phyloP scores from a whole-genome alignment of 2,113 vertebrate genomes.

The Cyanistes caeruleus region DNA sequence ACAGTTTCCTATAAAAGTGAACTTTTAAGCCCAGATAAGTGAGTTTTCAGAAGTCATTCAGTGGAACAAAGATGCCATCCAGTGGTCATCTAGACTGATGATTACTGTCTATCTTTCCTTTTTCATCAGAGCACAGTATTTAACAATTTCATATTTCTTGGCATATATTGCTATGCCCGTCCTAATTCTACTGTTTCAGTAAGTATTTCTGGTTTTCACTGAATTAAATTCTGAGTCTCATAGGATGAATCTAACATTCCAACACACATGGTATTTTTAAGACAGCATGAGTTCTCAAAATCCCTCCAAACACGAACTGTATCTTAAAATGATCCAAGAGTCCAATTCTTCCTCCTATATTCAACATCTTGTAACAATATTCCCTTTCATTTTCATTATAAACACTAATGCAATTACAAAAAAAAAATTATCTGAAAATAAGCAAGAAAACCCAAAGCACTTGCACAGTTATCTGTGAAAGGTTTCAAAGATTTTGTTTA shows the following conservation, averaged over 20 bases:
- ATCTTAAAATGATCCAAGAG: neutral
- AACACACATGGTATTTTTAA: neutral
- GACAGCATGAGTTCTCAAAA: neutral
- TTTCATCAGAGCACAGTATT: neutral
- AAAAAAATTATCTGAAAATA: neutral
- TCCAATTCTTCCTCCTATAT: neutral
- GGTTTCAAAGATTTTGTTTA: neutral
- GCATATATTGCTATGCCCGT: neutral
- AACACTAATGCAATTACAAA: neutral
- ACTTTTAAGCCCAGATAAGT: neutral
- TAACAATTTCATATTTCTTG: neutral
- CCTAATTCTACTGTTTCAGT: neutral
- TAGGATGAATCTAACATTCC: neutral
- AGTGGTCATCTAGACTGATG: conserved; percentile 53
- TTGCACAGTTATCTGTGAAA: neutral
- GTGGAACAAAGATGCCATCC: conserved; percentile 73
- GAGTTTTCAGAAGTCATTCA: neutral
- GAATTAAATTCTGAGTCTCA: neutral
- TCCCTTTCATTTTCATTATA: neutral
- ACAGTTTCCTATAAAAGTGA: neutral
- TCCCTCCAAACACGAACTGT: neutral
- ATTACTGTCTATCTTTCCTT: neutral
- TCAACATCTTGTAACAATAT: neutral
- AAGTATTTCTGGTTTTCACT: neutral
- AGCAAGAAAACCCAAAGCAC: neutral